These are phyloP conservation scores for Ctenoplectra terminalis DNA, from an alignment of 1,140 invertebrate genomes.

Conservation along the genomic window DNA sequence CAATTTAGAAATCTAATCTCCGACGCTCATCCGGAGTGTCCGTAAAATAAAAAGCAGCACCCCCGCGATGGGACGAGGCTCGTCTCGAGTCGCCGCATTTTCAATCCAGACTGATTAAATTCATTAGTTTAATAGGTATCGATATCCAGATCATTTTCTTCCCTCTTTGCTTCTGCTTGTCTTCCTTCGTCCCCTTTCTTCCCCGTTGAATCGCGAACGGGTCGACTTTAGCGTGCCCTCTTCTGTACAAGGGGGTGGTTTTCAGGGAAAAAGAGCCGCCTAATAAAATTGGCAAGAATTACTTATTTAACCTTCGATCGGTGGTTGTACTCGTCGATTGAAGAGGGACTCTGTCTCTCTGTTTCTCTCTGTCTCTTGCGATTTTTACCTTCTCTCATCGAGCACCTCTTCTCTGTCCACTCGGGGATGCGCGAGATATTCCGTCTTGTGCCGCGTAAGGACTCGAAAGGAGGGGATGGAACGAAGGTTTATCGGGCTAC, in stretches of 20 bases:
- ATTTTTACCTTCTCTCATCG: conserved; percentile 44
- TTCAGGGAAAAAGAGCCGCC: conserved; percentile 40
- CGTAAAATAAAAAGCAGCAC: conserved; percentile 63
- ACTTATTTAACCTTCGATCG: conserved; percentile 72
- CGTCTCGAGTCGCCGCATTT: conserved; percentile 76
- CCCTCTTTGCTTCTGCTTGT: conserved; percentile 12
- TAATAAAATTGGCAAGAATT: conserved; percentile 77
- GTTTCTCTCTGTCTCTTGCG: background rate
- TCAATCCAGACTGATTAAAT: conserved; percentile 83
- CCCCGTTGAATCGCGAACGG: conserved; percentile 1
- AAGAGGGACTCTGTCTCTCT: conserved; percentile 18
- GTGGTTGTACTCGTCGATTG: conserved; percentile 41
- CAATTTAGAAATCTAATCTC: conserved; percentile 84
- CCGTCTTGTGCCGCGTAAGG: conserved; percentile 1
- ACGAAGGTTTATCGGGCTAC: conserved; percentile 63
- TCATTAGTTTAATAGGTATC: conserved; percentile 83
- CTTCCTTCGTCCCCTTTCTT: conserved; percentile 4
- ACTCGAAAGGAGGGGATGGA: background rate
- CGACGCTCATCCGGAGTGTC: conserved; percentile 80
- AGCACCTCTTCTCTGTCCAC: conserved; percentile 47
- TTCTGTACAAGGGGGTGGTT: background rate
- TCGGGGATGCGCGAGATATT: conserved; percentile 26
- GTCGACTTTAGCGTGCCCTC: background rate
- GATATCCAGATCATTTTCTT: conserved; percentile 78
- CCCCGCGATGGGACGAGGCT: conserved; percentile 52